Base-by-base conservation (phyloP, 2,113 vertebrate genomes). In the Ardeotis arabs region DNA sequence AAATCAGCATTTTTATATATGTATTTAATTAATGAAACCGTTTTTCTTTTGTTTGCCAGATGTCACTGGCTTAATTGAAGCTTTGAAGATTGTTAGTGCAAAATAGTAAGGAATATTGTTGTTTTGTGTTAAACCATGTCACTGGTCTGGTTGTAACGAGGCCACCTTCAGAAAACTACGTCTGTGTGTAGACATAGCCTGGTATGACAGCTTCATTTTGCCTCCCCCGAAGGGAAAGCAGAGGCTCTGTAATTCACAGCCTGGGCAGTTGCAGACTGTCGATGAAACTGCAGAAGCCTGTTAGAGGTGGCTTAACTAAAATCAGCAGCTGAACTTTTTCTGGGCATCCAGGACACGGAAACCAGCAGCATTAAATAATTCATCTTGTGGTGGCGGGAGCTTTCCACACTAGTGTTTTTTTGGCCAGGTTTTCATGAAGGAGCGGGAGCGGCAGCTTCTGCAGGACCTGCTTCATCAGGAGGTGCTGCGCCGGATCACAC, bases 381-480 rank as follows among this genome's bases (percentile, higher is more conserved):
- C 53, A 53, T 10, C 45, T n/a, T 0, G 0, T 55, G 45, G 22
- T 31, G 13, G 14, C 1, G 1, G 33, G 13, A 84, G n/a, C 45
- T 90, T 80, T 72, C 52, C 13, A 13, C 25, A 14, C 67, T 45
- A 27, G 31, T 29, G 20, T 4, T 47, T 17, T 60, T 87, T 91
- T 20, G 82, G 24, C 44, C 96, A 99, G 99, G 99, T 99, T 80
- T 99, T 99, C 74, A 37, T 99, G 90, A 99, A 98, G 95, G 99
- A 99, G 79, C 98, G 97, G 25, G 99, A 98, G 72, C 98, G 99
- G 14, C 99, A 99, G 97, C 96, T 97, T 44, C 97, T 99, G 35
- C 99, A 99, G 96, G 99, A 98, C 80, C 90, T 98, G 62, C 98
- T 99, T 87, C 99, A 99, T 87, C 96, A 96, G 85, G 99, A 99